These are phyloP conservation scores for Papilio glaucus DNA, from an alignment of 1,140 invertebrate species.

Conservation along the genomic window DNA sequence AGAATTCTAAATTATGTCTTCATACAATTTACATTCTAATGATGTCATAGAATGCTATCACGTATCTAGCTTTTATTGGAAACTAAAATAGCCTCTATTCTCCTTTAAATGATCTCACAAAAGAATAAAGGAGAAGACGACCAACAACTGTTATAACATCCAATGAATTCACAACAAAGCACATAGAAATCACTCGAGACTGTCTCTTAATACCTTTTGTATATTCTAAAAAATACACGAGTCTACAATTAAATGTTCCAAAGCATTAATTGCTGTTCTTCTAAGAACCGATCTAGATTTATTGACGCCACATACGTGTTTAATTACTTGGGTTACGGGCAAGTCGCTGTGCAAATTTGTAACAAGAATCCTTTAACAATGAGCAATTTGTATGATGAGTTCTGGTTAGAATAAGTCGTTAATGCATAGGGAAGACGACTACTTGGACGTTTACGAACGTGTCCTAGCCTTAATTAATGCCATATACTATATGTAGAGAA, in stretches of 20 bases:
- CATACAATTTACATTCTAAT: background rate
- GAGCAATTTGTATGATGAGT: slow-evolving; percentile 19
- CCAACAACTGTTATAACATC: too few species aligned
- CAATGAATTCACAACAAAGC: too few species aligned
- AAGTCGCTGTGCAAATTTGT: background rate
- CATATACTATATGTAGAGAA: background rate
- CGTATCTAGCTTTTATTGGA: too few species aligned
- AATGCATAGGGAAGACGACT: slow-evolving; percentile 29
- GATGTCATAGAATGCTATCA: background rate
- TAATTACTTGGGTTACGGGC: slow-evolving; percentile 12
- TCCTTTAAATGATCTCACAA: too few species aligned
- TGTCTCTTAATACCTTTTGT: too few species aligned
- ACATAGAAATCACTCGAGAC: too few species aligned
- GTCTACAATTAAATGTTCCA: background rate
- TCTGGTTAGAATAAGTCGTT: background rate
- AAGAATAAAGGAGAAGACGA: too few species aligned
- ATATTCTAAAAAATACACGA: too few species aligned
- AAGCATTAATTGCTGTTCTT: background rate
- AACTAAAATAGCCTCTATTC: too few species aligned
- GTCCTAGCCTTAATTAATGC: background rate
- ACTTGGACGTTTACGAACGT: background rate
- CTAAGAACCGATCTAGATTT: slow-evolving; percentile 11
- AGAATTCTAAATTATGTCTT: background rate
- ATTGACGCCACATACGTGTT: slow-evolving; percentile 23
- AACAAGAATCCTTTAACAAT: slow-evolving; percentile 19